Conservation (phyloP, 2,888 invertebrate species). For the Muschampia plurimacula region DNA sequence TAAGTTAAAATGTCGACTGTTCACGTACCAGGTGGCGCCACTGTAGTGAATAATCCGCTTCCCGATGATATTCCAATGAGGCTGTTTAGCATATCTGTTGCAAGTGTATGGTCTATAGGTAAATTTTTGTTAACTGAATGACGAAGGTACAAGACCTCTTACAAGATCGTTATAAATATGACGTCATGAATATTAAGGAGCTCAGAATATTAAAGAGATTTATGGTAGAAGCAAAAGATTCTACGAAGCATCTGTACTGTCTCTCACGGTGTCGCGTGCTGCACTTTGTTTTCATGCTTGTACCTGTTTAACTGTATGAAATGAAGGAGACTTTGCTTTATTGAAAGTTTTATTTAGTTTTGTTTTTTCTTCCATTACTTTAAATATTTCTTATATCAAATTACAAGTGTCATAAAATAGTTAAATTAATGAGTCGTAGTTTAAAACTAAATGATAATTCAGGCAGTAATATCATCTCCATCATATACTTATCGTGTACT, state of each 20-base stretch:
- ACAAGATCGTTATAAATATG: slow-evolving; percentile 32
- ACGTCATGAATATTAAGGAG: slow-evolving; percentile 31
- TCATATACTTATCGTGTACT: not conserved
- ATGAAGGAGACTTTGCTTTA: not conserved
- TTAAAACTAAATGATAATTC: too few species aligned
- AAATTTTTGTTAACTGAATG: slow-evolving; percentile 24
- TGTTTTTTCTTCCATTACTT: too few species aligned
- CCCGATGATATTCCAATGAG: slow-evolving; percentile 38
- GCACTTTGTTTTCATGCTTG: not conserved
- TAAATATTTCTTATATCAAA: too few species aligned
- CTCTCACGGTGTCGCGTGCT: not conserved
- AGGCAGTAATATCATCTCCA: too few species aligned
- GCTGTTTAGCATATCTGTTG: slow-evolving; percentile 37
- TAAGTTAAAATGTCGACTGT: slow-evolving; percentile 18
- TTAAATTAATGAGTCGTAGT: too few species aligned
- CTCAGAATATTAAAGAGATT: slow-evolving; percentile 5
- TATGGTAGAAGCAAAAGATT: not conserved
- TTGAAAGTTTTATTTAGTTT: too few species aligned
- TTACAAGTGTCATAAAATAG: too few species aligned
- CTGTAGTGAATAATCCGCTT: slow-evolving; percentile 29
- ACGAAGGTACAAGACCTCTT: slow-evolving; percentile 26
- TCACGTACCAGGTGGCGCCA: slow-evolving; percentile 36
- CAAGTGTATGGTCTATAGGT: slow-evolving; percentile 38
- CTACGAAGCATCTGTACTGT: not conserved
- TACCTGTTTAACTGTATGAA: not conserved